Base-by-base conservation (phyloP, 2,888 invertebrate species). In the Drosophila austrosaltans region DNA sequence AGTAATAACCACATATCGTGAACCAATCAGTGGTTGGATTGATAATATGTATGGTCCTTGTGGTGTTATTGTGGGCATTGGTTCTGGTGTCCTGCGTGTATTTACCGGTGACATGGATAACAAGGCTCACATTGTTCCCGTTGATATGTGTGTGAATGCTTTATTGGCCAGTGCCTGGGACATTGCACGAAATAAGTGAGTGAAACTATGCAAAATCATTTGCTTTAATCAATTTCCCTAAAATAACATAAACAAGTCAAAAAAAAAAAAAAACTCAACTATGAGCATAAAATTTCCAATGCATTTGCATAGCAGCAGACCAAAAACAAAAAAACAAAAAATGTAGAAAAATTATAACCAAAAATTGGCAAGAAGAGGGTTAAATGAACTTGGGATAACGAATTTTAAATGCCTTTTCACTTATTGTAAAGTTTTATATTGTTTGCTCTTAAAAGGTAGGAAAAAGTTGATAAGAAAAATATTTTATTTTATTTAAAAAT, bases 21-120 rank as follows among this genome's bases (percentile, higher is more conserved):
- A 94, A 77, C 94, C 94, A 5, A 82, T 94, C 7, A 92, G 93
- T 82, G 95, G 95, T 32, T 96, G 96, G 96, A 94, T 95, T 74
- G 96, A 96, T 90, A 96, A 95, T 86, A 93, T 94, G 90, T 95
- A 95, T 89, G 96, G 96, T 7, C 93, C 93, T 54, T 93, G 93
- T 36, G 93, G 93, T 69, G 92, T 93, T 63, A 88, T 93, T 62
- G 93, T 93, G 57, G 94, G 93, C 40, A 93, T 93, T 32, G 94
- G 94, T 10, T 94, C 95, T 42, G 96, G 96, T n/a, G 93, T 96
- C 1, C 90, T 96, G 73, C 92, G 93, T 59, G 92, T 92, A 1
- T 87, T 93, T 16, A 90, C 91, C 56, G 90, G 92, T 10, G 90
- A 92, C 66, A 82, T 90, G 66, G 83, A 91, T 61, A 92, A 92